Percentiles rank a stretch among this genome's conserved stretches.
These are phyloP conservation scores for Emberiza fucata DNA, from an alignment of 2,113 vertebrate genomes.

Conservation along the genomic window DNA sequence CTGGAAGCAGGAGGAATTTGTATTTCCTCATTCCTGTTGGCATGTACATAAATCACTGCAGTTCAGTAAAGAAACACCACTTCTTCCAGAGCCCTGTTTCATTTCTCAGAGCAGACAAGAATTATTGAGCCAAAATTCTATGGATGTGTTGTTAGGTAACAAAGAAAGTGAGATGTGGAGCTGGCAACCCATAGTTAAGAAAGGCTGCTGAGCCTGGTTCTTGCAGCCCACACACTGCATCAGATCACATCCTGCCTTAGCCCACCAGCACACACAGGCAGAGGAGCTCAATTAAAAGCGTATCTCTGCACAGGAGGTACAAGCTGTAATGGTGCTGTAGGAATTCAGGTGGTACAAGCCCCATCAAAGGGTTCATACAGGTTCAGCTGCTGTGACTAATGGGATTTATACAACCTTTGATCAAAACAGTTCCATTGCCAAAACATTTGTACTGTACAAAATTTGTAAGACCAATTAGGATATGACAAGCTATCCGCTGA, in stretches of 20 bases:
- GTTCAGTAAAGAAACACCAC: not conserved
- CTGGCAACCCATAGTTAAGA: not conserved
- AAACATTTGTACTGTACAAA: not conserved
- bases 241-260: not conserved
- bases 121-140: not conserved
- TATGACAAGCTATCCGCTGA: not conserved
- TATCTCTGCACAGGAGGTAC: not conserved
- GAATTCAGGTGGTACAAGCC: not conserved
- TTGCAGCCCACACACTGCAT: not conserved
- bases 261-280: not conserved
- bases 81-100: not conserved
- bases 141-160: not conserved
- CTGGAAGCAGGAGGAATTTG: not conserved
- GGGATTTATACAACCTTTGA: not conserved
- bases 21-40: not conserved
- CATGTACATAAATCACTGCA: not conserved
- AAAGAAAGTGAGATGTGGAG: not conserved
- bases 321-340: not conserved
- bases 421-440: not conserved
- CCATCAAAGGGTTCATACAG: not conserved
- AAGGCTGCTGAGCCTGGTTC: not conserved
- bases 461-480: not conserved
- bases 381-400: not conserved
- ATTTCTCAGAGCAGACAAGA: not conserved
- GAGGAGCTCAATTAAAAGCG: not conserved